phyloP scores from a whole-genome alignment of 2,888 invertebrate genomes.

The Branchellion lobata region DNA sequence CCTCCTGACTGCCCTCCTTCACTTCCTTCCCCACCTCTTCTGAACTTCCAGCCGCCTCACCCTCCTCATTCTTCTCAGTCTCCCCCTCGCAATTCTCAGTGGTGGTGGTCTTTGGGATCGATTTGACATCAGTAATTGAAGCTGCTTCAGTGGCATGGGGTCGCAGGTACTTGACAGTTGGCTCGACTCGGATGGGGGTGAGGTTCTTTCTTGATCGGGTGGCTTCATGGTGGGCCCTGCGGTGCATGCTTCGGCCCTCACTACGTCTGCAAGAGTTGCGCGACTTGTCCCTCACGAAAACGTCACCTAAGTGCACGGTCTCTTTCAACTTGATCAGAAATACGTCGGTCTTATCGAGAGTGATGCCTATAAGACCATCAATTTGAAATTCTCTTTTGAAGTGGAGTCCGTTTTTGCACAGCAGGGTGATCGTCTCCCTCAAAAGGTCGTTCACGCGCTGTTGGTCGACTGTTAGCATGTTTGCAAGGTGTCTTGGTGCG shows the following conservation, averaged over 20 bases:
- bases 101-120: not conserved
- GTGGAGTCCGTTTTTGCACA: constrained; percentile 50
- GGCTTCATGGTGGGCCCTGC: not conserved
- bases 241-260: not conserved
- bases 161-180: not conserved
- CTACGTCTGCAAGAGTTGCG: not conserved
- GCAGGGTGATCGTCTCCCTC: constrained; percentile 49
- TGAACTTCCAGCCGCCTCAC: not conserved
- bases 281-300: constrained; percentile 41
- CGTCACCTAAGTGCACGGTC: constrained; percentile 46
- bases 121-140: not conserved
- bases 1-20: not conserved
- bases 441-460: constrained; percentile 47
- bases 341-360: constrained; percentile 49
- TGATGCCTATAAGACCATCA: constrained; percentile 50
- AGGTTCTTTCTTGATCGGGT: not conserved
- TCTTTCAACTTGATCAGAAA: constrained; percentile 50
- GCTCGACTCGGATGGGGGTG: constrained; percentile 12
- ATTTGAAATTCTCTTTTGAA: constrained; percentile 48
- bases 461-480: constrained; percentile 46
- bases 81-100: not conserved
- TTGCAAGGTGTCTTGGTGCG: not conserved
- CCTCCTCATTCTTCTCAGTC: not conserved
- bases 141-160: not conserved
- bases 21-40: not conserved